Conservation (phyloP, 2,888 invertebrate species). For the Gryllus longicercus region DNA sequence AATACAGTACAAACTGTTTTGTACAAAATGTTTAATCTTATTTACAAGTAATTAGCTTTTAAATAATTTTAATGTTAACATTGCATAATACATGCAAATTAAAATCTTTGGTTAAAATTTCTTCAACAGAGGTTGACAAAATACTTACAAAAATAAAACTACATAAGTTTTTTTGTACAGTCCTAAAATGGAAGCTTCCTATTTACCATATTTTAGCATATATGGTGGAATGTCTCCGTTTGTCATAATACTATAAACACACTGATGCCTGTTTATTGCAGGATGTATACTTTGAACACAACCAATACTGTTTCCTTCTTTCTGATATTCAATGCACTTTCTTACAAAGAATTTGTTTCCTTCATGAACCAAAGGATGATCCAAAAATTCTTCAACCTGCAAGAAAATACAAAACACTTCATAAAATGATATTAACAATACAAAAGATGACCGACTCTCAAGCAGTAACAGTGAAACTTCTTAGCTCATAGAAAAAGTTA, state of each 20-base stretch:
- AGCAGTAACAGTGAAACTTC: no score
- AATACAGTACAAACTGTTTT: no score
- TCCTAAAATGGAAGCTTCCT: neutral
- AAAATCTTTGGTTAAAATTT: no score
- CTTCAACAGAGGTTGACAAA: no score
- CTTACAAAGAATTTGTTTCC: slow-evolving; percentile 65
- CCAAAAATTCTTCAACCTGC: slow-evolving; percentile 60
- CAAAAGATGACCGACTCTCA: no score
- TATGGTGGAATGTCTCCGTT: neutral
- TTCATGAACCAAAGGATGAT: slow-evolving; percentile 68
- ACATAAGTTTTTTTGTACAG: no score
- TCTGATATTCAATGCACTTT: slow-evolving; percentile 60
- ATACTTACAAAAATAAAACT: no score
- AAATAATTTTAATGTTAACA: no score
- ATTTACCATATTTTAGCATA: neutral
- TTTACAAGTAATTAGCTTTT: no score
- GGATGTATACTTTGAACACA: slow-evolving; percentile 54
- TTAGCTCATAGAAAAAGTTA: no score
- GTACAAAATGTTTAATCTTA: no score
- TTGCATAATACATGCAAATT: no score
- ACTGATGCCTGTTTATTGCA: slow-evolving; percentile 50
- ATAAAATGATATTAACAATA: neutral
- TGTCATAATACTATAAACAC: slow-evolving; percentile 40
- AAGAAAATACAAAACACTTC: slow-evolving; percentile 31
- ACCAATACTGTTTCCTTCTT: slow-evolving; percentile 40